Percentiles rank a stretch among this genome's conserved stretches.
These are phyloP conservation scores for Tipula vernalis DNA, from an alignment of 2,888 invertebrate genomes.

Conservation along the genomic window DNA sequence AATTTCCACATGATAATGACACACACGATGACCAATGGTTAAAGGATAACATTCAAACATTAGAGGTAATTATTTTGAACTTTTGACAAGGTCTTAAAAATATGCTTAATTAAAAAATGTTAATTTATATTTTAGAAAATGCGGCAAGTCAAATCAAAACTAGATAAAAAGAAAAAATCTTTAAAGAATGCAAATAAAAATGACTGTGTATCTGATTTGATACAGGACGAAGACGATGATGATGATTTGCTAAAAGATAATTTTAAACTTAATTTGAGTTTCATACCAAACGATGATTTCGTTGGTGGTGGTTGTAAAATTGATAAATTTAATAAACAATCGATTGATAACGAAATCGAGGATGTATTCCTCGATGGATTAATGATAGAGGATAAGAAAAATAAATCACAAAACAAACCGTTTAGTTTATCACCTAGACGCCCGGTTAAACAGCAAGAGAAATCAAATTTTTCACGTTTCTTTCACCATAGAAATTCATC, in stretches of 20 bases:
- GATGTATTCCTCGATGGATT: constrained; percentile 4
- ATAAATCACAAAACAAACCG: neutral
- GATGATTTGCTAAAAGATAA: constrained; percentile 8
- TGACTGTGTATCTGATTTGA: constrained; percentile 5
- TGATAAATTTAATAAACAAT: constrained; percentile 17
- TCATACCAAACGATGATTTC: neutral
- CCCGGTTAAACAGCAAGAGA: constrained; percentile 1
- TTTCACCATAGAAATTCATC: constrained; percentile 11
- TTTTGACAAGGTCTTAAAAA: neutral
- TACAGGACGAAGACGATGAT: neutral
- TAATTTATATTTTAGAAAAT: constrained; percentile 18
- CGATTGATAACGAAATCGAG: constrained; percentile 10
- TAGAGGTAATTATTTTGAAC: constrained; percentile 15
- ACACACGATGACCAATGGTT: constrained; percentile 18
- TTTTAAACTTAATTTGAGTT: neutral
- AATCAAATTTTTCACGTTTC: constrained; percentile 9
- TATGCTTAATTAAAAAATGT: neutral
- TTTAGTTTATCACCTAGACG: constrained; percentile 9
- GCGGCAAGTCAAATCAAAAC: constrained; percentile 17
- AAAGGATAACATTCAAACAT: constrained; percentile 19
- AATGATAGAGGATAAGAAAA: neutral
- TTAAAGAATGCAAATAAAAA: constrained; percentile 9
- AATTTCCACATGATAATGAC: constrained; percentile 14
- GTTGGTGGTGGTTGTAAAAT: constrained; percentile 11
- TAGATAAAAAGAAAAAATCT: constrained; percentile 18